Base-by-base conservation (phyloP, 2,888 invertebrate species). In the Meghimatium bilineatum region DNA sequence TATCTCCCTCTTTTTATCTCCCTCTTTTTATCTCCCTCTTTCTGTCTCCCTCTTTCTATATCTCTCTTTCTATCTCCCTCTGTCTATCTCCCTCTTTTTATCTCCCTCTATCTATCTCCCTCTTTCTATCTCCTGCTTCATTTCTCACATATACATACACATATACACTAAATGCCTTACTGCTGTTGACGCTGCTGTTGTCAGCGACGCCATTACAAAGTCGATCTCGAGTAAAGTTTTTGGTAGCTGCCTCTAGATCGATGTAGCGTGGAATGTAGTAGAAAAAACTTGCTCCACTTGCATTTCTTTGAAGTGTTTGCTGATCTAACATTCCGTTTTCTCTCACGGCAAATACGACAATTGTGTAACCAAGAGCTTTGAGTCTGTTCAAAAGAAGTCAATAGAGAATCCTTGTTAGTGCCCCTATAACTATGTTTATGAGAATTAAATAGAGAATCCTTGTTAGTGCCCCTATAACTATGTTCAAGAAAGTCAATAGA, bases 161-260 rank as follows among this genome's bases (percentile, higher is more conserved):
- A 56, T 12, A 32, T 34, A 67, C n/a, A 63, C 60, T 56, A 23
- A 56, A 20, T 56, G 5, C 2, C 78, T 36, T 67, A 80, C 80
- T 29, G 66, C 36, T 34, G n/a, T 32, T 23, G 56, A 36, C 80
- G 12, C 34, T 56, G n/a, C 26, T 20, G 17, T 20, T 23, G 71
- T 52, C 80, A 10, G 36, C 71, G n/a, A 34, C 29, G 36, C 52
- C 80, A 23, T 34, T 20, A 34, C 81, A 81, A 26, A 81, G 75
- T 29, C 63, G 36, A 75, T 81, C 81, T 14, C 81, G 52, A 20
- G 81, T 81, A 38, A 81, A 81, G 66, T 81, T 81, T n/a, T 81
- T 81, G 66, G 81, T 74, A 23, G 81, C 81, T 1, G 81, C 81
- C 36, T 81, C 81, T 32, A 81, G 63, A 1, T 74, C 74, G 12